A percentile compares a stretch with the other conserved stretches of the same genome.
Conservation (phyloP, 2,888 invertebrate species). For the Flabesymbios commensalis region DNA sequence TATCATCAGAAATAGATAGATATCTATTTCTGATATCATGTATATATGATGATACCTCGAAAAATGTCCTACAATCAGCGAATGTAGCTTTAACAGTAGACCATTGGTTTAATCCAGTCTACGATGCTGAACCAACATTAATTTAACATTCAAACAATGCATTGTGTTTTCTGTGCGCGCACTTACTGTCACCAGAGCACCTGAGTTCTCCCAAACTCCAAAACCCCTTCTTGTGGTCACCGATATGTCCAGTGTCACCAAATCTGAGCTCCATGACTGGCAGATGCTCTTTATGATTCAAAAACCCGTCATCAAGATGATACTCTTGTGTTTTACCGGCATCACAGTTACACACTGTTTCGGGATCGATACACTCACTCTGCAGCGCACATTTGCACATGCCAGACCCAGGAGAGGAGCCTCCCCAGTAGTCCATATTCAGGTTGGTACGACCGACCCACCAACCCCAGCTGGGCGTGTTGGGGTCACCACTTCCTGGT, state of each 20-base stretch:
- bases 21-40: too few relatives aligned
- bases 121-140: too few relatives aligned
- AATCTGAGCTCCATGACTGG: constrained; percentile 91
- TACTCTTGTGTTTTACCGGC: constrained; percentile 58
- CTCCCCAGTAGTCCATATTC: constrained; percentile 94
- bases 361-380: constrained; percentile 72
- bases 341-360: constrained; percentile 83
- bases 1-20: too few relatives aligned
- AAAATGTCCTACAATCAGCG: too few relatives aligned
- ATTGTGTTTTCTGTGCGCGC: too few relatives aligned
- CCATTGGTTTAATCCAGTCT: too few relatives aligned
- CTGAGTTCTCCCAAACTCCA: constrained; percentile 83
- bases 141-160: too few relatives aligned
- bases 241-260: constrained; percentile 85
- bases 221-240: constrained; percentile 84
- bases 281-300: constrained; percentile 71
- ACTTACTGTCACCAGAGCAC: constrained; percentile 87
- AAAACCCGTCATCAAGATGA: constrained; percentile 26
- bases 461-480: constrained; percentile 67
- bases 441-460: constrained; percentile 94
- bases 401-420: constrained; percentile 70
- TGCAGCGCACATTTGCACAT: constrained; percentile 90
- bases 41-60: too few relatives aligned
- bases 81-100: too few relatives aligned
- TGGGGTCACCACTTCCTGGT: constrained; percentile 28